phyloP scores from a whole-genome alignment of 2,113 vertebrate genomes.

The Elaphurus davidianus region DNA sequence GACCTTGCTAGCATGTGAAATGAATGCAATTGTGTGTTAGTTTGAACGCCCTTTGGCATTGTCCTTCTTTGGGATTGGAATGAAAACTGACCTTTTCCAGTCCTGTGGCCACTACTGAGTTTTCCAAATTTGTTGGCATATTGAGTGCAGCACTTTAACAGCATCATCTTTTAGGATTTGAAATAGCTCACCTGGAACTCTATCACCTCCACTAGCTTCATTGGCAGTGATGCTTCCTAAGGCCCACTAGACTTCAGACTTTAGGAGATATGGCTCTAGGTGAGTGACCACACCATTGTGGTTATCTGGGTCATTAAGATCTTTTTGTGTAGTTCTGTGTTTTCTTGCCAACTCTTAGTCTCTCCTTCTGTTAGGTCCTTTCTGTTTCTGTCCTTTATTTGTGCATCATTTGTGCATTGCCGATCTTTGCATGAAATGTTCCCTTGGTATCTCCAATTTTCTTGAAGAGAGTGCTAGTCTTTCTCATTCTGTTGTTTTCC shows the following conservation, averaged over 20 bases:
- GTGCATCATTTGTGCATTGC: not conserved
- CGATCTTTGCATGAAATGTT: not conserved
- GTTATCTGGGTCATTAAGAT: not conserved
- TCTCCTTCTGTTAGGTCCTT: not conserved
- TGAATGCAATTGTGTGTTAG: not conserved
- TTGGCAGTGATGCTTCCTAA: not conserved
- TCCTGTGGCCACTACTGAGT: not conserved
- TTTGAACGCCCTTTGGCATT: not conserved
- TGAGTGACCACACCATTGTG: not conserved
- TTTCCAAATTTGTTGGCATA: not conserved
- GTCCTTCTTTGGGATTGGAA: not conserved
- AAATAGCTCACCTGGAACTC: not conserved
- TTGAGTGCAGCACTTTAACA: not conserved
- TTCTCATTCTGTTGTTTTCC: not conserved
- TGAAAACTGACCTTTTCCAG: not conserved
- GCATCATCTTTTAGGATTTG: not conserved
- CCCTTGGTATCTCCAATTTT: not conserved
- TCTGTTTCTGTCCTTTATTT: not conserved
- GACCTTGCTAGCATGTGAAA: not conserved
- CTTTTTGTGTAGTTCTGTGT: not conserved
- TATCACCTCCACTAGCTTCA: not conserved
- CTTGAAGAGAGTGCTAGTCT: not conserved
- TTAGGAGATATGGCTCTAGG: not conserved
- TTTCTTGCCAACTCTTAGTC: not conserved
- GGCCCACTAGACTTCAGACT: not conserved